These are phyloP conservation scores for Bettongia penicillata DNA, from an alignment of 2,113 vertebrate genomes.

Conservation along the genomic window DNA sequence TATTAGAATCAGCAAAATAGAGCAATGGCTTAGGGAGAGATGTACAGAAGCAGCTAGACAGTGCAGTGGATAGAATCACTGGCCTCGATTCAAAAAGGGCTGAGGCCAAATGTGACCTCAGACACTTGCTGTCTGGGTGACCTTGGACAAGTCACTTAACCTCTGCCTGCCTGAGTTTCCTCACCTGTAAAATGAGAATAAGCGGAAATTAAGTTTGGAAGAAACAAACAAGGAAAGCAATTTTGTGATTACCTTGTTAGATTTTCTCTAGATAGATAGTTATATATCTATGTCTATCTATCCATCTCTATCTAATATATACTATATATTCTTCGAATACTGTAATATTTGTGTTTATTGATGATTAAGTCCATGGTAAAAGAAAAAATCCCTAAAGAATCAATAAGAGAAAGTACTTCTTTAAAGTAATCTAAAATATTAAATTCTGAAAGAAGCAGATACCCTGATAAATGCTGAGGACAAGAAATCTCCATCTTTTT, in stretches of 20 bases:
- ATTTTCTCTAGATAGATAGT: not conserved
- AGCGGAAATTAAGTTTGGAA: not conserved
- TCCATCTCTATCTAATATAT: not conserved
- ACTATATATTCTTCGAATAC: not conserved
- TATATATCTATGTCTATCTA: too few species aligned
- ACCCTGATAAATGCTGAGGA: not conserved
- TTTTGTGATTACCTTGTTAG: not conserved
- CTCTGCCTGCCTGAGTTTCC: not conserved
- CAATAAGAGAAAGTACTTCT: not conserved
- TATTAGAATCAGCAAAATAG: slow-evolving; percentile 22
- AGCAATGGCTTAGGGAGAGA: not conserved
- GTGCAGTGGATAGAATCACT: not conserved
- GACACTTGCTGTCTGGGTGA: not conserved
- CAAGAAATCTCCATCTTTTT: not conserved
- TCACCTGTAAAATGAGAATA: not conserved
- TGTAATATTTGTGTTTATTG: not conserved
- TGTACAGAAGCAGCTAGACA: not conserved
- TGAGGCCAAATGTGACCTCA: not conserved
- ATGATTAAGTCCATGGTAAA: not conserved
- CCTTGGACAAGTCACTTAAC: not conserved
- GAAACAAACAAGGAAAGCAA: not conserved
- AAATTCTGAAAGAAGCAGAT: not conserved
- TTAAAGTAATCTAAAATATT: not conserved
- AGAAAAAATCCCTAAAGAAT: not conserved
- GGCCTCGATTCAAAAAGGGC: not conserved